Base-by-base conservation (phyloP, 2,888 invertebrate genomes). In the Hydrotaea cyrtoneurina region DNA sequence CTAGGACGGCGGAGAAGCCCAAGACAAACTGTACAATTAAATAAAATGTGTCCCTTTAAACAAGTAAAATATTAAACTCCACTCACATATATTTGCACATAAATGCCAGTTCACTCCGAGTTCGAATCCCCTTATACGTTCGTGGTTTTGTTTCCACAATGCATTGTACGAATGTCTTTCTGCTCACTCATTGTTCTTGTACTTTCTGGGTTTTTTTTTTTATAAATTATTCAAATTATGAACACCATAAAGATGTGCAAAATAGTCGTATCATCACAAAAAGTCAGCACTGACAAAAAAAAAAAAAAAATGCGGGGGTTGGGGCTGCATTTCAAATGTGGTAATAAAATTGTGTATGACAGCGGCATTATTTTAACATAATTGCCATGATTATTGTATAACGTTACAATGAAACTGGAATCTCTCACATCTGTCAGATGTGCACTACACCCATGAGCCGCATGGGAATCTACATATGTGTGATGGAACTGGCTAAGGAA, bases 341-440 rank as follows among this genome's bases (percentile, higher is more conserved):
- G 72, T 39, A 79, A 82, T 85, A 85, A 85, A 82, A 69, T 79
- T 82, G 43, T 73, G 36, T 82, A 82, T 85, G 73, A 82, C 81
- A 85, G 73, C 57, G 50, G 74, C 74, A 82, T 82, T 85, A 79
- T 85, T 82, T 82, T 82, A 85, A 82, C 85, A 85, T 85, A 85
- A 85, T 82, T 85, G 78, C 75, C 82, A 82, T 79, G 81, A 85
- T 85, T 85, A 82, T 79, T 82, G 26, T 74, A 82, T 77, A 73
- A 82, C 62, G 71, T 84, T 78, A 76, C 71, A 2, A 76, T 66
- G 66, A 72, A 57, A 84, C 76, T 74, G 43, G 43, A 8, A 46
- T 39, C n/a, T 43, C 15, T 26, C 13, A 10, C n/a, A 39, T 76
- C 17, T 36, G 36, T 36, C 64, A 64, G 3, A 17, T 36, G 19